phyloP scores from a whole-genome alignment of 2,113 vertebrate genomes.

The Tenebrosternarchus preto region DNA sequence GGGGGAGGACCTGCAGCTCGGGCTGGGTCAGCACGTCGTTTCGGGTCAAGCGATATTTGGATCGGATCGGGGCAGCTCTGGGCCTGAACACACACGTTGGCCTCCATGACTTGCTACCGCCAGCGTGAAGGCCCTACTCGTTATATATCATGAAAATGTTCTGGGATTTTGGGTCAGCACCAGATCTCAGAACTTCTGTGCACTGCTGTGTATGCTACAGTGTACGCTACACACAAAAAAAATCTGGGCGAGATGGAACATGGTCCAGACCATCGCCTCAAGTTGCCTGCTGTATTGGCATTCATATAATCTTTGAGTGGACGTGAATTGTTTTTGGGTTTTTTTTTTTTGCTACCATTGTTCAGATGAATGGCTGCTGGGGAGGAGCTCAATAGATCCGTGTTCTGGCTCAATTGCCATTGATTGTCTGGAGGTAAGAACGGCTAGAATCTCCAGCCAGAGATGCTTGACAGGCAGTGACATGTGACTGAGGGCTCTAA shows the following conservation, averaged over 20 bases:
- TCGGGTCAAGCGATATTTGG: not conserved
- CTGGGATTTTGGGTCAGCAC: not conserved
- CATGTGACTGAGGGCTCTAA: slow-evolving; percentile 30
- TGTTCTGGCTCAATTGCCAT: slow-evolving; percentile 45
- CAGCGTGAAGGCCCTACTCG: too few species aligned
- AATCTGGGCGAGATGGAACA: slow-evolving; percentile 1
- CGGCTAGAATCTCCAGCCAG: slow-evolving; percentile 20
- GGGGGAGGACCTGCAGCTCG: not conserved
- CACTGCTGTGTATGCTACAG: not conserved
- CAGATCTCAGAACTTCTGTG: slow-evolving; percentile 16
- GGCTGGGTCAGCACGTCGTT: not conserved
- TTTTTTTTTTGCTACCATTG: not conserved
- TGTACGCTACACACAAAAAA: not conserved
- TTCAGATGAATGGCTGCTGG: slow-evolving; percentile 36
- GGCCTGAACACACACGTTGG: not conserved
- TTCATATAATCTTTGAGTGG: slow-evolving; percentile 19
- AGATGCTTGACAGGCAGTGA: slow-evolving; percentile 35
- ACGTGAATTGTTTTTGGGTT: slow-evolving; percentile 23
- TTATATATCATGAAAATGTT: slow-evolving; percentile 4
- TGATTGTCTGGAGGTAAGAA: slow-evolving; percentile 44
- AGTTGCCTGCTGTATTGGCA: slow-evolving; percentile 27
- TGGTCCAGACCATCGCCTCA: not conserved
- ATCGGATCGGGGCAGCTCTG: not conserved
- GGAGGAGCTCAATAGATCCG: slow-evolving; percentile 41
- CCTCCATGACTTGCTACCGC: not conserved